Evolutionary conservation across 2,797 vertebrate genomes (phyloP), one percentile per base, ranked within the genome.

Genomic region (Gymnoscopelus microlampas): DNA sequence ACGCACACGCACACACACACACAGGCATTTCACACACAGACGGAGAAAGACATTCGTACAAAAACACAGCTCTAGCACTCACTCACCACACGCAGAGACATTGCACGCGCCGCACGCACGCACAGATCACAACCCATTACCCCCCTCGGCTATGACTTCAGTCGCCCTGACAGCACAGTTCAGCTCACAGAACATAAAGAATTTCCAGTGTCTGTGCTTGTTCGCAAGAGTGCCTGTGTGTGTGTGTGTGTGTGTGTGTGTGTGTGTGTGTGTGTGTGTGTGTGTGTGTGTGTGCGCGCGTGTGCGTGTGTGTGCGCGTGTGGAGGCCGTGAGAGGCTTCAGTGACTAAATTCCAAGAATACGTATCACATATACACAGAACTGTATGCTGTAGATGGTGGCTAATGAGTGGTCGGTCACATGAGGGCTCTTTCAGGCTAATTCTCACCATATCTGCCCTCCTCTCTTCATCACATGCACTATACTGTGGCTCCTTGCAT

Each of bases 401-500:
- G 39, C 66, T 62, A 61, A 50, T 71, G 35, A 66, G 65, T 19
- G 47, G 23, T 5, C 39, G 13, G 60, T 79, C 73, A 60, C 68
- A 74, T 74, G 70, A 75, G 12, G 39, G 56, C 12, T 39, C 68
- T 60, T 68, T 58, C 35, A 66, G 51, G 69, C 56, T 29, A 68
- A 66, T 48, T 60, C 24, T 64, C 54, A 44, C 73, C 51, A 77
- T 58, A 10, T n/a, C 26, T 51, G 23, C 48, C 54, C 50, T 47
- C 47, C 60, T 70, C 59, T 69, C 75, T 63, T 11, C 66, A 66
- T 58, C 65, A 64, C 49, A 63, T 70, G 53, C 44, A 19, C 66
- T 68, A 13, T 2, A 3, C 68, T 49, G 64, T 35, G 48, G 58
- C 39, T 58, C 19, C 35, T 15, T 64, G 67, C 80, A 73, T 84